phyloP scores from a whole-genome alignment of 2,888 invertebrate species.

The Xestia xanthographa region DNA sequence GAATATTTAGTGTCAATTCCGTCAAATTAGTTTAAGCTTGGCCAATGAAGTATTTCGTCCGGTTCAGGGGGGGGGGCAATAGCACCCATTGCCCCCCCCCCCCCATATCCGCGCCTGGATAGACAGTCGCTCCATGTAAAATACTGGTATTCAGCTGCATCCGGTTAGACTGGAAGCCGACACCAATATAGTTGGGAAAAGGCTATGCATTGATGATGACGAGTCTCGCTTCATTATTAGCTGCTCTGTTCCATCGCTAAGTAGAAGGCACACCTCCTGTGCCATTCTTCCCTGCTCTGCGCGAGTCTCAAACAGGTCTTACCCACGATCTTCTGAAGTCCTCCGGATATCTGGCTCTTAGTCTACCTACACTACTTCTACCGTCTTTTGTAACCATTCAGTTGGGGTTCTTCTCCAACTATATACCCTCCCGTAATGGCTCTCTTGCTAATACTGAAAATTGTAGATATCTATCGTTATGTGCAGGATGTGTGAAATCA shows the following conservation, averaged over 20 bases:
- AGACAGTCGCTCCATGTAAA: no score
- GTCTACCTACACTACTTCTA: neutral
- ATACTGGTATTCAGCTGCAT: no score
- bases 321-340: neutral
- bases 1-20: no score
- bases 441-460: neutral
- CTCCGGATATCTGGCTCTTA: neutral
- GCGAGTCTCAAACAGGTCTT: neutral
- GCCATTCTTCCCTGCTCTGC: neutral
- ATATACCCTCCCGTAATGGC: neutral
- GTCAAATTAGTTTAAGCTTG: no score
- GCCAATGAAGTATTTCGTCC: no score
- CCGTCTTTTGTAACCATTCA: neutral
- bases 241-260: neutral
- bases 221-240: neutral
- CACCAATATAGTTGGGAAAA: no score
- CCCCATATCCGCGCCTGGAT: no score
- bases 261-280: neutral
- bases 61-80: no score
- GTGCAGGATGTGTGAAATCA: neutral
- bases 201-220: no score
- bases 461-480: neutral
- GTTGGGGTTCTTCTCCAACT: neutral
- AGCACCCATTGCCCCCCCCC: no score
- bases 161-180: no score